Evolutionary conservation across 2,113 vertebrate genomes (phyloP), one percentile per base, ranked within the genome.

Genomic region (Planiliza haematocheilus): DNA sequence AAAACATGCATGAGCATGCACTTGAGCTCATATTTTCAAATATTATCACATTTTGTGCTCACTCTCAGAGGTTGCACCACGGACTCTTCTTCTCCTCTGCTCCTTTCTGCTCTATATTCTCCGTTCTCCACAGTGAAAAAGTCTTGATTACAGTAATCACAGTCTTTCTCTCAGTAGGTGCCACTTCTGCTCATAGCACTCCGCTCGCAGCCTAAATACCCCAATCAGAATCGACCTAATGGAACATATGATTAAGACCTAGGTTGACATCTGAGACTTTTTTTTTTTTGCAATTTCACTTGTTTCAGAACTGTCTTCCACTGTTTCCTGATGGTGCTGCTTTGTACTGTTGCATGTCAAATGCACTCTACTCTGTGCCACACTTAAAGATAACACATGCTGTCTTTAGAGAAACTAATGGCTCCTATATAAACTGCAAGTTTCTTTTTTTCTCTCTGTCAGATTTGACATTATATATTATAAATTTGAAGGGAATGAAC

Each of bases 131-230:
- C 63, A 37, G 59, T 62, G 51, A 70, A 90, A 88, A 71, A 70
- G 52, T 67, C 70, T 86, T 90, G 82, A 92, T 92, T 88, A 91
- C 74, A 63, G 82, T 86, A 92, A 91, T 92, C 85, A 89, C 66
- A 56, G 57, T 59, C 76, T 74, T 64, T 80, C 50, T 72, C 81
- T 88, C 82, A 73, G 73, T 60, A 56, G 68, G 70, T 53, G 78
- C 74, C 85, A 72, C 74, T 86, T 81, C 52, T 72, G 72, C 69
- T 83, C 81, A 38, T 56, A 34, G 80, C 72, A 17, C 76, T 69
- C 70, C 52, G 70, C 80, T 89, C 81, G 60, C 59, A 72, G 65
- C 52, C 65, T 89, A 84, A 91, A 86, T 75, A 79, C 62, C 52
- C 60, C 82, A 90, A 84, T 92, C 86, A 89, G 75, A 20, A 20